These are phyloP conservation scores for Gortyna flavago DNA, from an alignment of 2,888 invertebrate species.

Conservation along the genomic window DNA sequence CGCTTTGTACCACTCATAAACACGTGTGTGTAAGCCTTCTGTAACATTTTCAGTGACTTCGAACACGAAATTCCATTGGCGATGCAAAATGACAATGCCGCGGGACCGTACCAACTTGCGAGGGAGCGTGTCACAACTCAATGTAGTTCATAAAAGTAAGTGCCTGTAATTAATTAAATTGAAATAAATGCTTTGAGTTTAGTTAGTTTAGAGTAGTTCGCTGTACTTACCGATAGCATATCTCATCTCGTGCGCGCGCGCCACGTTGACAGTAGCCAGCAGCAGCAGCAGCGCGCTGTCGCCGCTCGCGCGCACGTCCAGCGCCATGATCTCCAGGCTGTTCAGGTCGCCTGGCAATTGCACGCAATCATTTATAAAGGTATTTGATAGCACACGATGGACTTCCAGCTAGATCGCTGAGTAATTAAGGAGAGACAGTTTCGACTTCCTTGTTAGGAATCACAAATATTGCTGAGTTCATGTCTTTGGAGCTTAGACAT, in stretches of 20 bases:
- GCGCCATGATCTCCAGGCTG: constrained; percentile 92
- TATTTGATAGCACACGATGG: not conserved
- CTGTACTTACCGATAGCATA: constrained; percentile 92
- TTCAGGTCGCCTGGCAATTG: constrained; percentile 86
- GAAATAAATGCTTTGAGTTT: not conserved
- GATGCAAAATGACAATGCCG: too few relatives aligned
- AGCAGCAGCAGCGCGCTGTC: constrained; percentile 90
- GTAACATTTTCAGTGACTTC: too few relatives aligned
- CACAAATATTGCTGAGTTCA: constrained; percentile 82
- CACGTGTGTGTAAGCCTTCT: too few relatives aligned
- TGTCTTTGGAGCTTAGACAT: constrained; percentile 76
- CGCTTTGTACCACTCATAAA: too few relatives aligned
- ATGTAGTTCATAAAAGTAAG: too few relatives aligned
- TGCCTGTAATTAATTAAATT: not conserved
- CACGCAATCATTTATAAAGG: not conserved
- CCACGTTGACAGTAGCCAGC: constrained; percentile 92
- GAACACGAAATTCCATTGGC: too few relatives aligned
- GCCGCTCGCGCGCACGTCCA: constrained; percentile 94
- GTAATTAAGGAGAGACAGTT: not conserved
- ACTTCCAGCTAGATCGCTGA: not conserved
- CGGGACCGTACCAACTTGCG: too few relatives aligned
- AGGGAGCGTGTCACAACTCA: too few relatives aligned
- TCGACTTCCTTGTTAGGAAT: too few relatives aligned
- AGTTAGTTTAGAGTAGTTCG: not conserved
- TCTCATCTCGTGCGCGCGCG: constrained; percentile 92